Percentiles rank a stretch among this genome's conserved stretches.
phyloP scores from a whole-genome alignment of 2,797 vertebrate species.

The Chrysolophus pictus region DNA sequence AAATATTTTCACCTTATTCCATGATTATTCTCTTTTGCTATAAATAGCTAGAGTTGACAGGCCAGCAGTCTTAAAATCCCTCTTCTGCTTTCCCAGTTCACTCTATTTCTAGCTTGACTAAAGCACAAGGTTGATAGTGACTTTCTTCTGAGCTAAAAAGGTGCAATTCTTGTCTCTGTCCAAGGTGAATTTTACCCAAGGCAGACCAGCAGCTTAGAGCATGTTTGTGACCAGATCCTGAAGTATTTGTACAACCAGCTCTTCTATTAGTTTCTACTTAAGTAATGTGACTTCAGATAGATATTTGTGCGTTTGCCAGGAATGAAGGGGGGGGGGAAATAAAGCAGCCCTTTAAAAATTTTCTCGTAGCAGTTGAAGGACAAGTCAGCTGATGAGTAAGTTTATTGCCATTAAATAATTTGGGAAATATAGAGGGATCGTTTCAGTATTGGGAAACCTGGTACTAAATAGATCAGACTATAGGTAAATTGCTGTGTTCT shows the following conservation, averaged over 20 bases:
- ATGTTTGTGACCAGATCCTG: conserved; percentile 40
- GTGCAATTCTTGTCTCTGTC: conserved; percentile 14
- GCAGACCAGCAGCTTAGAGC: conserved; percentile 10
- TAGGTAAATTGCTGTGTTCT: conserved; percentile 6
- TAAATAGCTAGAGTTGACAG: background rate
- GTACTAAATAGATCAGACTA: background rate
- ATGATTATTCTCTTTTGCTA: background rate
- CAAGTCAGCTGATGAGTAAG: conserved; percentile 47
- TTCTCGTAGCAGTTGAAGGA: background rate
- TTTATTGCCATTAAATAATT: conserved; percentile 63
- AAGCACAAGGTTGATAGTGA: background rate
- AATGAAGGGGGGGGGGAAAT: background rate
- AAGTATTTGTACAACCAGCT: conserved; percentile 18
- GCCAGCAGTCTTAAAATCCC: background rate
- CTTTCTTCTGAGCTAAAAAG: background rate
- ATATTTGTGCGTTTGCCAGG: conserved; percentile 50
- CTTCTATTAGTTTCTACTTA: conserved; percentile 55
- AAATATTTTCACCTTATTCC: conserved; percentile 32
- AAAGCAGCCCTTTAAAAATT: conserved; percentile 55
- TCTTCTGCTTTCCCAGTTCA: background rate
- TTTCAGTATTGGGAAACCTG: conserved; percentile 32
- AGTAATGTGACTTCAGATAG: conserved; percentile 55
- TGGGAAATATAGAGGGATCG: conserved; percentile 22
- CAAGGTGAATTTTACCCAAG: conserved; percentile 29
- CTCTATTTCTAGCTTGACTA: background rate